These are phyloP conservation scores for Chydorus sphaericus DNA, from an alignment of 2,888 invertebrate species.

Conservation along the genomic window DNA sequence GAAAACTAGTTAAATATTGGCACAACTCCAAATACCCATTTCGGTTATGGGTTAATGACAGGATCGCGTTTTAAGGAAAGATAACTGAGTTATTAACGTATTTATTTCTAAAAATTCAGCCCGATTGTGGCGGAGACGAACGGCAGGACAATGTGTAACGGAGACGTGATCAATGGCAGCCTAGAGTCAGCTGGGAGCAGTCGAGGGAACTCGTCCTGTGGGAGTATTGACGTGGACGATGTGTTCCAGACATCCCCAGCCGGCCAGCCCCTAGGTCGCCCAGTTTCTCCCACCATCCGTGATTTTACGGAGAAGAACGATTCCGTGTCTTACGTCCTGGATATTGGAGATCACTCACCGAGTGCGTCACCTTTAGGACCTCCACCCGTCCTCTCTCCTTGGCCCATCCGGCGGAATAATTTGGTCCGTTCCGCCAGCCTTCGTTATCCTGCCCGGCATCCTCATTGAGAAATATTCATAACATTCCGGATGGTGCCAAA, in stretches of 20 bases:
- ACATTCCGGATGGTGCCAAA: no score
- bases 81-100: no score
- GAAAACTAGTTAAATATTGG: no score
- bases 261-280: no score
- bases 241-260: not conserved
- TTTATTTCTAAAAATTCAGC: no score
- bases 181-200: no score
- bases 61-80: no score
- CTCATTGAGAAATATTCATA: no score
- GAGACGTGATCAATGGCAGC: not conserved
- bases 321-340: constrained; percentile 7
- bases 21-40: no score
- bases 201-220: not conserved
- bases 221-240: not conserved
- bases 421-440: not conserved
- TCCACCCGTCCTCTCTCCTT: not conserved
- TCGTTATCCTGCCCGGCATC: not conserved
- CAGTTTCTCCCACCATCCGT: constrained; percentile 1
- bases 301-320: constrained; percentile 9
- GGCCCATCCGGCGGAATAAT: not conserved
- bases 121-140: not conserved
- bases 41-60: no score
- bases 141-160: not conserved
- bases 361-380: not conserved
- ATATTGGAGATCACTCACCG: constrained; percentile 4